phyloP scores from a whole-genome alignment of 2,113 vertebrate genomes.

The Carassius gibelio region DNA sequence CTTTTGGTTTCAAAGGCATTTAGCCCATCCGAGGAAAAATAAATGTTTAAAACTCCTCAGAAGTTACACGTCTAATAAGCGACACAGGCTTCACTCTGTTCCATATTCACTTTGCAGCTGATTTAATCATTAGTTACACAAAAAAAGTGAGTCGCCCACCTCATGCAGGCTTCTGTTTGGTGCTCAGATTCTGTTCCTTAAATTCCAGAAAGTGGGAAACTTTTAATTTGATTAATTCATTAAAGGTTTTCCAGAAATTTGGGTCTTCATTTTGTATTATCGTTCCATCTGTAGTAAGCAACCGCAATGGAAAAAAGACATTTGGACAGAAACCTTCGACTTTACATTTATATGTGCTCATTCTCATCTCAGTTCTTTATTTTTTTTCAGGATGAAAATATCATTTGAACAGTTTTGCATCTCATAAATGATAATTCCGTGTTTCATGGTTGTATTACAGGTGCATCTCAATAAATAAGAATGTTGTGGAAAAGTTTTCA shows the following conservation, averaged over 20 bases:
- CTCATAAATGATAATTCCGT: slow-evolving; percentile 92
- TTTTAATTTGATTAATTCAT: background rate
- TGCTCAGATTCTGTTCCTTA: background rate
- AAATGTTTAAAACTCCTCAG: background rate
- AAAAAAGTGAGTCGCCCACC: background rate
- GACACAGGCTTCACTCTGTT: background rate
- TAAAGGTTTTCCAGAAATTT: background rate
- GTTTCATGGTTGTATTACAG: slow-evolving; percentile 73
- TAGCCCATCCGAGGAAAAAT: background rate
- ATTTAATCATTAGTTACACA: background rate
- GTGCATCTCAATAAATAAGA: too few relatives aligned
- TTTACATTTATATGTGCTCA: slow-evolving; percentile 25
- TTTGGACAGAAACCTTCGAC: background rate
- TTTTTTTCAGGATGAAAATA: slow-evolving; percentile 82
- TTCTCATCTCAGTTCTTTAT: slow-evolving; percentile 85
- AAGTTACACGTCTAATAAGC: slow-evolving; percentile 4
- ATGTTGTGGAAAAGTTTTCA: too few relatives aligned
- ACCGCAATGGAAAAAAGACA: background rate
- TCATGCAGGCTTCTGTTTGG: background rate
- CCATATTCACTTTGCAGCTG: background rate
- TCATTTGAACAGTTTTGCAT: slow-evolving; percentile 99
- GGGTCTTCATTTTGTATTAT: background rate
- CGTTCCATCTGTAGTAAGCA: background rate
- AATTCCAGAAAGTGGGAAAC: background rate
- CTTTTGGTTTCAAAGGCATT: background rate